These are phyloP conservation scores for Chalcosyrphus nemorum DNA, from an alignment of 2,888 invertebrate species.

Conservation along the genomic window DNA sequence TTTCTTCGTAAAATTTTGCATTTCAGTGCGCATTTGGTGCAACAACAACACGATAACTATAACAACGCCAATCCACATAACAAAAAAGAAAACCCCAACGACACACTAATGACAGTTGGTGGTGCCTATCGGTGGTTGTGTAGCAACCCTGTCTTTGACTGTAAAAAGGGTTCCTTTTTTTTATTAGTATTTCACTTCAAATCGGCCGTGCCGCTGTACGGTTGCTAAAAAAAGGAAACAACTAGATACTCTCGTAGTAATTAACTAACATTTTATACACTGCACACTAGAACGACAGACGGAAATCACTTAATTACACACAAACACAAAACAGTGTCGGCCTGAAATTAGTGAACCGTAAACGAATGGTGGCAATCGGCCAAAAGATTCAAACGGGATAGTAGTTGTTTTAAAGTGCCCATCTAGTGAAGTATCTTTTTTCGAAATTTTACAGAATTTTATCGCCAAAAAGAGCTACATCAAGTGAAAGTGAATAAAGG, in stretches of 20 bases:
- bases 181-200: conserved; percentile 4
- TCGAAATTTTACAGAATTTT: conserved; percentile 26
- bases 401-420: background rate
- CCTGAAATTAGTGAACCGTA: conserved; percentile 63
- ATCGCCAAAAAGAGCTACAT: background rate
- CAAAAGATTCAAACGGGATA: conserved; percentile 9
- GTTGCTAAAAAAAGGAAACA: background rate
- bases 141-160: conserved; percentile 50
- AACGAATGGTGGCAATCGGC: conserved; percentile 22
- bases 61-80: conserved; percentile 61
- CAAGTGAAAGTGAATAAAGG: background rate
- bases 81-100: conserved; percentile 29
- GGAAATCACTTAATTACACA: conserved; percentile 49
- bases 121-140: conserved; percentile 13
- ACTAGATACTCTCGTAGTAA: conserved; percentile 19
- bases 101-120: conserved; percentile 46
- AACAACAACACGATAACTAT: conserved; percentile 41
- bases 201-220: conserved; percentile 11
- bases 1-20: conserved; percentile 43
- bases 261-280: conserved; percentile 38
- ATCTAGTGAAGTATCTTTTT: background rate
- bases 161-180: conserved; percentile 23
- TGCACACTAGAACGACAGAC: conserved; percentile 1
- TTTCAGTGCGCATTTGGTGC: conserved; percentile 48
- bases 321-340: conserved; percentile 44